Evolutionary conservation across 2,113 vertebrate species (phyloP).

Genomic region (Serranochromis macrocephalus): DNA sequence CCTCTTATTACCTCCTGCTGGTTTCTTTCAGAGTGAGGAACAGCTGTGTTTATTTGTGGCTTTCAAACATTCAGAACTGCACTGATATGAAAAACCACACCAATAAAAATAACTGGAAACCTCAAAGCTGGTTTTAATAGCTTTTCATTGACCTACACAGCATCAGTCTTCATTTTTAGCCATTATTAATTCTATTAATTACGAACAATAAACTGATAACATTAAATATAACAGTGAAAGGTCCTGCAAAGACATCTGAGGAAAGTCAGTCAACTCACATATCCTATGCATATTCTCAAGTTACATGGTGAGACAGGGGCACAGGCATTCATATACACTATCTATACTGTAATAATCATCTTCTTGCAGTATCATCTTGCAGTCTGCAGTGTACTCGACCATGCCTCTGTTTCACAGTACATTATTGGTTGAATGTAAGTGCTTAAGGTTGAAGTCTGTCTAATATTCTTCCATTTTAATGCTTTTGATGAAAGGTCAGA

Average conservation of each 20-base stretch:
- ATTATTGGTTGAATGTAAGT: not conserved
- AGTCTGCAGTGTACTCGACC: constrained; percentile 28
- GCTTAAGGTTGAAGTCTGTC: not conserved
- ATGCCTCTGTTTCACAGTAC: not conserved
- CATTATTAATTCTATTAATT: not conserved
- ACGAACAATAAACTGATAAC: not conserved
- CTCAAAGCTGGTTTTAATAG: not conserved
- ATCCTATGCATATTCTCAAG: constrained; percentile 8
- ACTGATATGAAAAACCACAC: not conserved
- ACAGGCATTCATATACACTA: not conserved
- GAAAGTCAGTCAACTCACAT: not conserved
- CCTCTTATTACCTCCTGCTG: not conserved
- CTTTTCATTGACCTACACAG: not conserved
- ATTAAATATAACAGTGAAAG: not conserved
- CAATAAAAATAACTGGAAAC: not conserved
- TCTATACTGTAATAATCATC: constrained; percentile 9
- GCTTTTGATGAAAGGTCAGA: constrained; percentile 14
- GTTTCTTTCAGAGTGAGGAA: not conserved
- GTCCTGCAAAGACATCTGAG: not conserved
- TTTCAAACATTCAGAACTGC: not conserved
- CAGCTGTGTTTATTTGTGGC: not conserved
- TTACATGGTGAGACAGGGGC: not conserved
- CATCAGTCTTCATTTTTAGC: not conserved
- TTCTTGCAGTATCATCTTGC: constrained; percentile 20
- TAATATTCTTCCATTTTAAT: constrained; percentile 47